Evolutionary conservation across 2,797 vertebrate species (phyloP).

Genomic region (Potorous gilbertii): DNA sequence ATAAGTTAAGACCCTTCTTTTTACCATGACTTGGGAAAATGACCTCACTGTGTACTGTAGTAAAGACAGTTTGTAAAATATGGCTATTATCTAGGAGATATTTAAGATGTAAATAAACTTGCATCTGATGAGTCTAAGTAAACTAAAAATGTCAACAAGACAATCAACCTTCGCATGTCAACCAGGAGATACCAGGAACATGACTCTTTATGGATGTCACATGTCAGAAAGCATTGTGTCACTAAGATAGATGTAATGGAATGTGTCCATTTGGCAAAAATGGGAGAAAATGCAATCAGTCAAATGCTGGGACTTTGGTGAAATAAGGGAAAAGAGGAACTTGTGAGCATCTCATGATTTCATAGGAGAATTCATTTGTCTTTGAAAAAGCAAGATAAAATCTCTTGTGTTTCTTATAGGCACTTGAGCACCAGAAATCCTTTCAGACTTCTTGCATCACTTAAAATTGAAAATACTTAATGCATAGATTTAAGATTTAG

Average conservation of each 20-base stretch:
- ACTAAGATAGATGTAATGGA: slow-evolving; percentile 76
- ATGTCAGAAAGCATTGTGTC: slow-evolving; percentile 72
- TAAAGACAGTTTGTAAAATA: background rate
- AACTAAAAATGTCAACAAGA: slow-evolving; percentile 64
- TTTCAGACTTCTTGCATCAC: slow-evolving; percentile 66
- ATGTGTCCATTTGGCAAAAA: slow-evolving; percentile 79
- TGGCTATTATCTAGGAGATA: slow-evolving; percentile 58
- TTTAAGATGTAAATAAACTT: slow-evolving; percentile 60
- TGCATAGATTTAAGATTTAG: slow-evolving; percentile 21
- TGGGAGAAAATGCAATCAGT: slow-evolving; percentile 78
- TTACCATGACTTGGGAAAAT: slow-evolving; percentile 40
- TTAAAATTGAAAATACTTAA: slow-evolving; percentile 63
- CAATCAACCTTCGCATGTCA: slow-evolving; percentile 67
- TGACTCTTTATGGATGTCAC: slow-evolving; percentile 81
- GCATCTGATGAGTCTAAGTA: slow-evolving; percentile 31
- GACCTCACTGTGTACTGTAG: background rate
- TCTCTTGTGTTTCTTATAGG: slow-evolving; percentile 60
- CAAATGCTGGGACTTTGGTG: slow-evolving; percentile 70
- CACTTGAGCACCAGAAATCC: slow-evolving; percentile 48
- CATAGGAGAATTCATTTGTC: slow-evolving; percentile 68
- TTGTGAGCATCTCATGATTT: slow-evolving; percentile 53
- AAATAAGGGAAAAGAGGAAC: slow-evolving; percentile 72
- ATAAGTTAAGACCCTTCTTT: background rate
- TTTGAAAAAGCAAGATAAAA: slow-evolving; percentile 64
- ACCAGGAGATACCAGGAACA: slow-evolving; percentile 68